Base-by-base conservation (phyloP, 2,113 vertebrate genomes). In the Perca schrenkii region DNA sequence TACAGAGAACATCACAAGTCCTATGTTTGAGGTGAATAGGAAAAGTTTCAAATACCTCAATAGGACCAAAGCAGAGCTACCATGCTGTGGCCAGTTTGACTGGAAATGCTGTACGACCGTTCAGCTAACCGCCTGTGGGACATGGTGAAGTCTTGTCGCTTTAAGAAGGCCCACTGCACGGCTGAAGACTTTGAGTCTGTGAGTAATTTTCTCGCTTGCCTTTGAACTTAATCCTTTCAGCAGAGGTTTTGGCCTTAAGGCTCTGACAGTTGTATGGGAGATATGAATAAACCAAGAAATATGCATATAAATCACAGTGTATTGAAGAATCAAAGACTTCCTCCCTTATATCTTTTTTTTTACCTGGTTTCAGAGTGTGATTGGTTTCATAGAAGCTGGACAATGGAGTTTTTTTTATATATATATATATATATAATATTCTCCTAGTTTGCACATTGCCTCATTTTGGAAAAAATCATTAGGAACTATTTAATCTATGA, bases 151-250 rank as follows among this genome's bases (percentile, higher is more conserved):
- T 69, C 54, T 88, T 94, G 96, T 90, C 83, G 1, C 3, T 96
- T 95, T 1, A 50, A 85, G 36, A 90, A 71, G 4, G 65, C 84
- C 61, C 36, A 80, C 19, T 96, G 95, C 90, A 89, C 79, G 7
- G 22, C 82, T 79, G 90, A 92, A 15, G 95, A 97, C 93, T 96
- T 96, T 92, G 89, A 95, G 91, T 93, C 90, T 50, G 95, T 94
- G 91, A 97, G 96, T 96, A 85, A 84, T 89, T 94, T 92, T 89
- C 90, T 87, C 74, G 63, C 88, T 83, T 91, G 85, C 92, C 92
- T 95, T 94, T 95, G 93, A 95, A 94, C 94, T 93, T 96, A 92
- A 86, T 89, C 93, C 93, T 93, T 93, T 93, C 87, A 89, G 90
- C 65, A 80, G 88, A 90, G 79, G 84, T 87, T 89, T 82, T 88